These are phyloP conservation scores for Leptoclinus maculatus DNA, from an alignment of 2,797 vertebrate species.

Conservation along the genomic window DNA sequence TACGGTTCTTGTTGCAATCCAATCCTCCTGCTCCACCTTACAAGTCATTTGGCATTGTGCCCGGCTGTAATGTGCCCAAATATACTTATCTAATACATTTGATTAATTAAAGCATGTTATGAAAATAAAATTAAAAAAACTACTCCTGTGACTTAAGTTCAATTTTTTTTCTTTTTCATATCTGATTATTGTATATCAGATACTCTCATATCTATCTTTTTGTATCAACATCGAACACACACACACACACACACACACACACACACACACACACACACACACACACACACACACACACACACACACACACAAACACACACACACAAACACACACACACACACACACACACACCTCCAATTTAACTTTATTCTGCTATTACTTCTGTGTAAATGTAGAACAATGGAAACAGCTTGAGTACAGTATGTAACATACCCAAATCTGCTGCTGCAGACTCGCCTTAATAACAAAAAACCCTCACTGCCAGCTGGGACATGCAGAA, in stretches of 20 bases:
- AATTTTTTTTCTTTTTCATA: neutral
- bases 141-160: neutral
- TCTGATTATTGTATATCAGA: neutral
- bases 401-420: constrained; percentile 53
- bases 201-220: neutral
- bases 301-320: neutral
- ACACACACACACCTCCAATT: neutral
- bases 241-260: neutral
- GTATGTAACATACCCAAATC: constrained; percentile 56
- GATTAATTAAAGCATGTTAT: neutral
- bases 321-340: neutral
- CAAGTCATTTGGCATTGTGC: neutral
- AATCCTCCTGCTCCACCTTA: constrained; percentile 16
- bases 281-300: neutral
- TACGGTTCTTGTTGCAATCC: constrained; percentile 32
- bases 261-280: neutral
- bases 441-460: constrained; percentile 57
- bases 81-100: neutral
- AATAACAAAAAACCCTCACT: constrained; percentile 58
- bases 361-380: constrained; percentile 20
- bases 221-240: neutral
- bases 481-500: constrained; percentile 75
- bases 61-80: constrained; percentile 22
- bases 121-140: neutral
- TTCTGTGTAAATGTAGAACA: constrained; percentile 34